Evolutionary conservation across 2,888 invertebrate genomes (phyloP).

Genomic region (Lysandra bellargus): DNA sequence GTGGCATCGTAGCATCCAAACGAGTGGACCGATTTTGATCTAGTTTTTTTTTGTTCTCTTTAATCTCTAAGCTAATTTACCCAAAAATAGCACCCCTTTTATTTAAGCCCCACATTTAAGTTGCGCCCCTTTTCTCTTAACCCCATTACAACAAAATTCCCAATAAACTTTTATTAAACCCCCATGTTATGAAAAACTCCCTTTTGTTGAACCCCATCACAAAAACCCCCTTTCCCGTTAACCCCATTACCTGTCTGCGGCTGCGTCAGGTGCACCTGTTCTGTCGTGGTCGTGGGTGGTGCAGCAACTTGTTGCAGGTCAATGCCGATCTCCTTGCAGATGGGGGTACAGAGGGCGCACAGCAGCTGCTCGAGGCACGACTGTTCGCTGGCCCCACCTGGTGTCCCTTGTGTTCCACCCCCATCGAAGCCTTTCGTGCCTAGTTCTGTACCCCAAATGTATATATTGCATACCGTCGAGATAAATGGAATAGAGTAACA

Average conservation of each 20-base stretch:
- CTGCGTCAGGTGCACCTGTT: constrained; percentile 66
- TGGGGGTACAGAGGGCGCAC: constrained; percentile 71
- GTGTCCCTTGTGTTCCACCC: constrained; percentile 47
- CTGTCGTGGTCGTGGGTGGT: constrained; percentile 50
- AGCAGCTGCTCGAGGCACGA: constrained; percentile 71
- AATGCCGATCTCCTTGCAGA: constrained; percentile 75
- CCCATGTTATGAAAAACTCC: too few relatives aligned
- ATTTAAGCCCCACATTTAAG: too few relatives aligned
- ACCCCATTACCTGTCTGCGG: constrained; percentile 47
- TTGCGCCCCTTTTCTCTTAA: too few relatives aligned
- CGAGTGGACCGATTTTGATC: too few relatives aligned
- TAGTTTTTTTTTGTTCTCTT: too few relatives aligned
- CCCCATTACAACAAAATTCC: background rate
- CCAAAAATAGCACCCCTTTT: too few relatives aligned
- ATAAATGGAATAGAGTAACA: background rate
- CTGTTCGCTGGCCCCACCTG: constrained; percentile 54
- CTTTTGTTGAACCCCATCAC: background rate
- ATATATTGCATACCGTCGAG: background rate
- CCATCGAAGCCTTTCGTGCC: constrained; percentile 67
- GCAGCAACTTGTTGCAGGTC: constrained; percentile 62
- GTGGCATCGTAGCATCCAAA: too few relatives aligned
- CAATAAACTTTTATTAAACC: too few relatives aligned
- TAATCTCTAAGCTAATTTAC: too few relatives aligned
- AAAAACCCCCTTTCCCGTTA: background rate
- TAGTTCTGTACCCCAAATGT: constrained; percentile 55